Conservation (phyloP, 1,140 invertebrate genomes). For the Drosophila suzukii region DNA sequence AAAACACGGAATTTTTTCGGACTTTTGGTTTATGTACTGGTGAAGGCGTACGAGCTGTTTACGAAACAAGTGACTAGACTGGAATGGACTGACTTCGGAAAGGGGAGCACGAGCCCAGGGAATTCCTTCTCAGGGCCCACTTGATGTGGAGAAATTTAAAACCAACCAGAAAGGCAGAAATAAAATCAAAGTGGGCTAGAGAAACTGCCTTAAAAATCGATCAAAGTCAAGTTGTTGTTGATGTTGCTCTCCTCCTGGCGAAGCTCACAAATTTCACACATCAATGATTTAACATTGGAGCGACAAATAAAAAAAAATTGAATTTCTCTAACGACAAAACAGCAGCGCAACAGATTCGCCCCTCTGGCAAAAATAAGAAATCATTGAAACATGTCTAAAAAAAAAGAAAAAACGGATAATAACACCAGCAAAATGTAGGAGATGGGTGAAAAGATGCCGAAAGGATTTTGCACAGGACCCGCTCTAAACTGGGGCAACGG, state of each 20-base stretch:
- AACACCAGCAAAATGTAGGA: slow-evolving; percentile 27
- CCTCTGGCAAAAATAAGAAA: slow-evolving; percentile 76
- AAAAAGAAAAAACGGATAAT: slow-evolving; percentile 32
- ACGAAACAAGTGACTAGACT: slow-evolving; percentile 31
- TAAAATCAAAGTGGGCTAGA: slow-evolving; percentile 3
- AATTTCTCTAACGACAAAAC: slow-evolving; percentile 69
- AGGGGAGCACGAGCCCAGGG: neutral
- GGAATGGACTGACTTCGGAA: slow-evolving; percentile 20
- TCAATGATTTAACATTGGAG: slow-evolving; percentile 70
- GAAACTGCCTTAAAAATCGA: slow-evolving; percentile 50
- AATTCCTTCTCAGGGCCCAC: slow-evolving; percentile 38
- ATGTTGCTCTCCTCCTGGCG: slow-evolving; percentile 18
- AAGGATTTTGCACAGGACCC: slow-evolving; percentile 65
- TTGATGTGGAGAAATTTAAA: slow-evolving; percentile 41
- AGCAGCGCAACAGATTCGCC: slow-evolving; percentile 73
- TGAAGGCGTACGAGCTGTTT: slow-evolving; percentile 17
- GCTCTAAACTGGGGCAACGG: slow-evolving; percentile 73
- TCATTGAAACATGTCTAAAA: slow-evolving; percentile 78
- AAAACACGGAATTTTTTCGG: slow-evolving; percentile 40
- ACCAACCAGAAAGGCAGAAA: neutral
- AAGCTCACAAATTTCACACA: slow-evolving; percentile 72
- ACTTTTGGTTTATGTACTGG: slow-evolving; percentile 21
- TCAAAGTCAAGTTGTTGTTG: slow-evolving; percentile 38
- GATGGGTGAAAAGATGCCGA: slow-evolving; percentile 50
- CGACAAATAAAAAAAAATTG: slow-evolving; percentile 66